Evolutionary conservation across 2,888 invertebrate species (phyloP).

Genomic region (Phaedon cochleariae): DNA sequence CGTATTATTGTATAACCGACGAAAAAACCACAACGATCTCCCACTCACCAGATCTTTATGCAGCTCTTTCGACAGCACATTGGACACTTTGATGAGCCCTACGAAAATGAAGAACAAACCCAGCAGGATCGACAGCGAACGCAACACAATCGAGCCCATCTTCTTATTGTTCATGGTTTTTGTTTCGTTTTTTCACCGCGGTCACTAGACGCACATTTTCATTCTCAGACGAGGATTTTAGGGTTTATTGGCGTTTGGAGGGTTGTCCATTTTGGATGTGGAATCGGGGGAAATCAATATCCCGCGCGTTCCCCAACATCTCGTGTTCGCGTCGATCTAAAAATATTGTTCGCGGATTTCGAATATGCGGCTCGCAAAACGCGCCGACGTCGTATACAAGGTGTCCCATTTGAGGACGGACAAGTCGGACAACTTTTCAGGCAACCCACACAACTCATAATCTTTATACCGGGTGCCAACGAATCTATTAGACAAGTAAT

Average conservation of each 20-base stretch:
- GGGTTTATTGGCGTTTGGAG: slow-evolving; percentile 39
- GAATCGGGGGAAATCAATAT: slow-evolving; percentile 56
- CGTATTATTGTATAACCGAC: slow-evolving; percentile 4
- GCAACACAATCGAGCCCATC: slow-evolving; percentile 83
- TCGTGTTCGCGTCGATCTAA: slow-evolving; percentile 46
- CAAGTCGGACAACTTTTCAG: neutral
- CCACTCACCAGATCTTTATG: slow-evolving; percentile 93
- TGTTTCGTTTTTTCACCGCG: no score
- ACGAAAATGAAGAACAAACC: slow-evolving; percentile 96
- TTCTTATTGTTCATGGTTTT: slow-evolving; percentile 34
- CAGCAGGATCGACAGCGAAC: slow-evolving; percentile 88
- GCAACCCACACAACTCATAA: no score
- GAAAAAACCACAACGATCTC: neutral
- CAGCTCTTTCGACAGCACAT: slow-evolving; percentile 91
- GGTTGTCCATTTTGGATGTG: slow-evolving; percentile 49
- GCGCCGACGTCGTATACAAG: neutral
- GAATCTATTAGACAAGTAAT: no score
- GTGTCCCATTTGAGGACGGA: neutral
- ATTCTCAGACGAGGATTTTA: slow-evolving; percentile 15
- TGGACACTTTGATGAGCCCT: slow-evolving; percentile 91
- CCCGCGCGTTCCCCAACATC: slow-evolving; percentile 8
- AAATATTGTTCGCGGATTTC: slow-evolving; percentile 39
- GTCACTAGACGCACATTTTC: slow-evolving; percentile 24
- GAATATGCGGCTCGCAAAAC: neutral
- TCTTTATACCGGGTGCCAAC: no score